phyloP scores from a whole-genome alignment of 2,888 invertebrate species.

The Sabatieria punctata region DNA sequence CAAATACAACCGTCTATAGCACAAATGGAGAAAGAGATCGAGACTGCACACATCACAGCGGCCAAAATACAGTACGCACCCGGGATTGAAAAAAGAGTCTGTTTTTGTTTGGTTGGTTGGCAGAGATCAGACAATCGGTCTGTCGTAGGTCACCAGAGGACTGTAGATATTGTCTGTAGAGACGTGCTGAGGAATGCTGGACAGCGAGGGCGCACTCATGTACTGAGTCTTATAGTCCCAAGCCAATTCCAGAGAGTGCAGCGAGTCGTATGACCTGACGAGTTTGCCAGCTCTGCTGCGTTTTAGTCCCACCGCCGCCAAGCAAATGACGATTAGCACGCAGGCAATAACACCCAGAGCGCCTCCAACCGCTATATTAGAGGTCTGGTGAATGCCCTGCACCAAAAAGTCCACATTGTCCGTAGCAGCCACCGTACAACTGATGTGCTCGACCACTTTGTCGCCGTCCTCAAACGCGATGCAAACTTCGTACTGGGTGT shows the following conservation, averaged over 20 bases:
- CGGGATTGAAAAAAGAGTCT: too few relatives aligned
- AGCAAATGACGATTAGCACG: constrained; percentile 19
- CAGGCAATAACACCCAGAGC: constrained; percentile 18
- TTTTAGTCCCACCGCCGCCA: constrained; percentile 14
- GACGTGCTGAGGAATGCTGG: too few relatives aligned
- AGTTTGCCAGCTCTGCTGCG: not conserved
- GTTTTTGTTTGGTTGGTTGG: too few relatives aligned
- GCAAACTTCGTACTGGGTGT: constrained; percentile 36
- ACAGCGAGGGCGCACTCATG: too few relatives aligned
- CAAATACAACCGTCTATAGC: too few relatives aligned
- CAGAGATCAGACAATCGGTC: too few relatives aligned
- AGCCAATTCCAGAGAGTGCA: not conserved
- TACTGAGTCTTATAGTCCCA: too few relatives aligned
- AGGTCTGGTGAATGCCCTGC: constrained; percentile 22
- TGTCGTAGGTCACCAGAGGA: too few relatives aligned
- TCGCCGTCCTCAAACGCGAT: constrained; percentile 32
- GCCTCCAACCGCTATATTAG: constrained; percentile 26
- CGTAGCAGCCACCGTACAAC: constrained; percentile 24
- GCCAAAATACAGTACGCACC: too few relatives aligned
- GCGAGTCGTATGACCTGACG: not conserved
- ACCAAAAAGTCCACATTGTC: constrained; percentile 20
- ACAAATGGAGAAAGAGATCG: too few relatives aligned
- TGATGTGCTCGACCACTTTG: constrained; percentile 29
- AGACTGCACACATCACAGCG: too few relatives aligned
- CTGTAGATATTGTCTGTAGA: too few relatives aligned